These are phyloP conservation scores for Mola mola DNA, from an alignment of 2,113 vertebrate genomes.

Conservation along the genomic window DNA sequence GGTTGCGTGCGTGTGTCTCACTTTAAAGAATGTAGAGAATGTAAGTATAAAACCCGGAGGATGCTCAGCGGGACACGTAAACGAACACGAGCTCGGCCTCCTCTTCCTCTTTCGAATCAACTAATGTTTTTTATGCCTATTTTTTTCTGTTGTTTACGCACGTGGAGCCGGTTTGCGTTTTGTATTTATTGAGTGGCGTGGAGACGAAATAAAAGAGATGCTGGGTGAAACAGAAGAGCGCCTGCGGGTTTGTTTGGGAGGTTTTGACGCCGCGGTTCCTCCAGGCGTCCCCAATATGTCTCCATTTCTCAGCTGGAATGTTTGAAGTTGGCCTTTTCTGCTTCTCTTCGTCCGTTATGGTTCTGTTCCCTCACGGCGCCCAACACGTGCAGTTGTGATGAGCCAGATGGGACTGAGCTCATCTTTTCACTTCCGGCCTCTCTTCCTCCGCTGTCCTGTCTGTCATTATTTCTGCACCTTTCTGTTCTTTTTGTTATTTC, in stretches of 20 bases:
- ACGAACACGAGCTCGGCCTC: not conserved
- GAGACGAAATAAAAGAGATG: slow-evolving; percentile 64
- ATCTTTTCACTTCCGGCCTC: not conserved
- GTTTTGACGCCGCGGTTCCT: too few relatives aligned
- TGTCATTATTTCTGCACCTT: not conserved
- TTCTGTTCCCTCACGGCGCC: not conserved
- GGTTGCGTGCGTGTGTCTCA: slow-evolving; percentile 10
- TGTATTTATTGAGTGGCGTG: slow-evolving; percentile 84
- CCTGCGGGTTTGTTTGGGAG: slow-evolving; percentile 25
- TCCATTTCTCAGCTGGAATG: not conserved
- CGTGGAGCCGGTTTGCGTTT: slow-evolving; percentile 76
- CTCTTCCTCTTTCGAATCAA: slow-evolving; percentile 44
- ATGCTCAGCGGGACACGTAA: too few relatives aligned
- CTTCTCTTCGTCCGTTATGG: not conserved
- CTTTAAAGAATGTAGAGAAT: slow-evolving; percentile 19
- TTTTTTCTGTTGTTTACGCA: slow-evolving; percentile 66
- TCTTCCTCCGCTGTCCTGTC: not conserved
- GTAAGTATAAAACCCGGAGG: too few relatives aligned
- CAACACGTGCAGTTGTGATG: slow-evolving; percentile 29
- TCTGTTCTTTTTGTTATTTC: not conserved
- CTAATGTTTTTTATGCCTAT: slow-evolving; percentile 59
- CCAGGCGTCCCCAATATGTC: too few relatives aligned
- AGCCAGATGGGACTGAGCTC: slow-evolving; percentile 6
- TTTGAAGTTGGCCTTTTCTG: slow-evolving; percentile 8
- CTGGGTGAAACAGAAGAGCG: slow-evolving; percentile 28